A percentile compares a stretch with the other conserved stretches of the same genome.
Conservation (phyloP, 2,888 invertebrate genomes). For the Spilarctia lutea region DNA sequence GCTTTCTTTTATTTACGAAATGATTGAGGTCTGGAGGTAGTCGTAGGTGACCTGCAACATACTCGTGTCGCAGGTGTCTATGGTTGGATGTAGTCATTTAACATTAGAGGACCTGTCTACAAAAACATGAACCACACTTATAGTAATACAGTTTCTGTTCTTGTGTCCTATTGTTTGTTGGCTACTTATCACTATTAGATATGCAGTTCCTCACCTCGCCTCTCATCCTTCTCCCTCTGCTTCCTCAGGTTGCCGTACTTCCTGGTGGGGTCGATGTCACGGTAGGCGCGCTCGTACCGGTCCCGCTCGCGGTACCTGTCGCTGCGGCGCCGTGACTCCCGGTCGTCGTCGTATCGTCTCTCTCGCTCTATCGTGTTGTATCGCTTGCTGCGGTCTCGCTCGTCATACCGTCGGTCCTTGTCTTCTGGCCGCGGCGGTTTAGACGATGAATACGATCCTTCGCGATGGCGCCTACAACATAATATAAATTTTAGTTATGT, state of each 20-base stretch:
- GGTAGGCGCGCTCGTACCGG: constrained; percentile 67
- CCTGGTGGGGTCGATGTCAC: constrained; percentile 75
- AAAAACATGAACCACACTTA: no score
- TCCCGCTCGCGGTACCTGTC: constrained; percentile 61
- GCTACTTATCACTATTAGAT: neutral
- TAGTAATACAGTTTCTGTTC: no score
- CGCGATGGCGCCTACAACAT: constrained; percentile 76
- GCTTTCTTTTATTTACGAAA: neutral
- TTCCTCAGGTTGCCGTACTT: constrained; percentile 69
- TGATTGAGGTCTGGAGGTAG: neutral
- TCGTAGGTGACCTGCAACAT: neutral
- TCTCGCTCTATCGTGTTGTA: constrained; percentile 72
- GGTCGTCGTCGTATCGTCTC: constrained; percentile 65
- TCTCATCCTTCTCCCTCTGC: constrained; percentile 68
- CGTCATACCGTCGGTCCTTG: constrained; percentile 71
- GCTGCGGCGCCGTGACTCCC: constrained; percentile 60
- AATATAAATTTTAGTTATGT: neutral
- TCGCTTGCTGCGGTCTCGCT: constrained; percentile 65
- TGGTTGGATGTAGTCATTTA: no score
- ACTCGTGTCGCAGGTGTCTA: no score
- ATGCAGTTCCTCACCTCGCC: constrained; percentile 62
- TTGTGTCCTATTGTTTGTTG: neutral
- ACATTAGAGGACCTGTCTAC: no score
- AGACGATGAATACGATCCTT: constrained; percentile 80
- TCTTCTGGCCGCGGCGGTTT: constrained; percentile 79